Evolutionary conservation across 2,888 invertebrate genomes (phyloP).

Genomic region (Homarus gammarus): DNA sequence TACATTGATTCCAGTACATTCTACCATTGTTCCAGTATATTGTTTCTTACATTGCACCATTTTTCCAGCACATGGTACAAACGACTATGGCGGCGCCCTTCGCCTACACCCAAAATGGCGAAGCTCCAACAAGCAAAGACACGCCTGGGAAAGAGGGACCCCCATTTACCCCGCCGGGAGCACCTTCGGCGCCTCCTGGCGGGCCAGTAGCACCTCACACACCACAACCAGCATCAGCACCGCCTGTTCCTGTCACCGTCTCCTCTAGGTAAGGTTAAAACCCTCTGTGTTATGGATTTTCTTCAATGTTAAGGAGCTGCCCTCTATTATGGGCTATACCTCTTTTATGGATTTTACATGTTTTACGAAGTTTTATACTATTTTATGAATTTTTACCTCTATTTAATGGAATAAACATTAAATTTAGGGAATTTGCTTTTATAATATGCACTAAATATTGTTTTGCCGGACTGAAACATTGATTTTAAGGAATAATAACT

Average conservation of each 20-base stretch:
- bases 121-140: constrained; percentile 79
- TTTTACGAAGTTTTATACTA: neutral
- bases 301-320: too few species aligned
- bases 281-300: neutral
- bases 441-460: too few species aligned
- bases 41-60: too few species aligned
- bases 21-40: too few species aligned
- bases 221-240: constrained; percentile 65
- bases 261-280: constrained; percentile 52
- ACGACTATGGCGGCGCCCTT: constrained; percentile 85
- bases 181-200: constrained; percentile 72
- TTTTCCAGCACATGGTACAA: constrained; percentile 96
- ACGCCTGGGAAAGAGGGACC: constrained; percentile 80
- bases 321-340: too few species aligned
- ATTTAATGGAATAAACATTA: too few species aligned
- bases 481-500: too few species aligned
- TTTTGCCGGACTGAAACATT: too few species aligned
- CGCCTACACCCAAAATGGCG: constrained; percentile 79
- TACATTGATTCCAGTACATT: too few species aligned
- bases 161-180: constrained; percentile 77
- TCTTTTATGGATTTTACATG: neutral
- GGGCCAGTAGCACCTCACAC: constrained; percentile 68
- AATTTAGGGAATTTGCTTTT: too few species aligned
- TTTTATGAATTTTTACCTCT: too few species aligned
- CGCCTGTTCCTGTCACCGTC: constrained; percentile 69